Percentiles rank a stretch among this genome's conserved stretches.
These are phyloP conservation scores for Falcunculus frontatus DNA, from an alignment of 2,113 vertebrate genomes.

Conservation along the genomic window DNA sequence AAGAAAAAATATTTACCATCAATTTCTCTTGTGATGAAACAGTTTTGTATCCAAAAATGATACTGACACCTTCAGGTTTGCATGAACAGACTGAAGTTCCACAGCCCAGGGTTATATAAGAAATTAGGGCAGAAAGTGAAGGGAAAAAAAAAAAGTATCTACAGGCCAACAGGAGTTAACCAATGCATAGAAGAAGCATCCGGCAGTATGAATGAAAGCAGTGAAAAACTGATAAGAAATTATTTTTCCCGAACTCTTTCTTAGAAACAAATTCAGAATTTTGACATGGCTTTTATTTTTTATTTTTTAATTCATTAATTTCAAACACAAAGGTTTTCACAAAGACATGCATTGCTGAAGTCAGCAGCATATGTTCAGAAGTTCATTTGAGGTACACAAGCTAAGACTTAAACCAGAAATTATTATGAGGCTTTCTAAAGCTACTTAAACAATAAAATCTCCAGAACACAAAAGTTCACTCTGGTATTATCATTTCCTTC, in stretches of 20 bases:
- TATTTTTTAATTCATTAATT: neutral
- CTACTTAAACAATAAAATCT: neutral
- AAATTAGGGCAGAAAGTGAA: neutral
- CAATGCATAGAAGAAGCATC: neutral
- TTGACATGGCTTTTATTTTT: neutral
- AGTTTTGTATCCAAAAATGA: neutral
- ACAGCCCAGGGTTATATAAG: neutral
- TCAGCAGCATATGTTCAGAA: neutral
- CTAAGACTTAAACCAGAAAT: neutral
- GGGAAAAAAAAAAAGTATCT: neutral
- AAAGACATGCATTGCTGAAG: neutral
- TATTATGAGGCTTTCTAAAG: neutral
- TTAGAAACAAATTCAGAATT: neutral
- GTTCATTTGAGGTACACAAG: neutral
- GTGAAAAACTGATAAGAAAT: neutral
- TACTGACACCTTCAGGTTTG: neutral
- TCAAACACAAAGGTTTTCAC: neutral
- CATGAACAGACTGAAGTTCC: neutral
- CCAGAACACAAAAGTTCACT: neutral
- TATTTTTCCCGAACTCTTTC: neutral
- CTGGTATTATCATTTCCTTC: neutral
- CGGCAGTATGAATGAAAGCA: neutral
- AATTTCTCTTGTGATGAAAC: slow-evolving; percentile 13
- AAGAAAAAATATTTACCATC: slow-evolving; percentile 1
- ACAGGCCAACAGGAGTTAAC: neutral